Evolutionary conservation across 1,140 invertebrate genomes (phyloP).

Genomic region (Drosophila kurseongensis): DNA sequence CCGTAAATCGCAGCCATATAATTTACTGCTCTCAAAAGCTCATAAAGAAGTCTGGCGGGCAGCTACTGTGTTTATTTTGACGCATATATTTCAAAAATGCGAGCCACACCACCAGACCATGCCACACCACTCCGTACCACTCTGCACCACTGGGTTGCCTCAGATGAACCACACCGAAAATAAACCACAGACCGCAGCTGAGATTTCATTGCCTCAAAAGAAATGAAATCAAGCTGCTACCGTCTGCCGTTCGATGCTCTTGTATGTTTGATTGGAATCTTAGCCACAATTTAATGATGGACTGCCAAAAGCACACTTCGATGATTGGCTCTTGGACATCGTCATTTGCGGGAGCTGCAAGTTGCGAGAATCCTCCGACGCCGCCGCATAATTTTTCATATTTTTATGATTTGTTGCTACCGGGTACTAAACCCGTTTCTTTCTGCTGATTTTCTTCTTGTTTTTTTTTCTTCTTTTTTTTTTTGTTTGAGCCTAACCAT

Average conservation of each 20-base stretch:
- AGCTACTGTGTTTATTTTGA: constrained; percentile 70
- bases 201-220: constrained; percentile 48
- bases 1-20: constrained; percentile 43
- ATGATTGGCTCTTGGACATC: constrained; percentile 54
- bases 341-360: constrained; percentile 20
- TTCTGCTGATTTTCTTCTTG: constrained; percentile 26
- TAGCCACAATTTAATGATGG: constrained; percentile 82
- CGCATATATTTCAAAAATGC: constrained; percentile 57
- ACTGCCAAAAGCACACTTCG: constrained; percentile 83
- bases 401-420: constrained; percentile 83
- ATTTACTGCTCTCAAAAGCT: constrained; percentile 57
- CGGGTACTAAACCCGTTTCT: constrained; percentile 79
- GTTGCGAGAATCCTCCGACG: constrained; percentile 42
- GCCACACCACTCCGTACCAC: constrained; percentile 18
- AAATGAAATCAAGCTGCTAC: constrained; percentile 60
- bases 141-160: background rate
- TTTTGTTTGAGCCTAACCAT: constrained; percentile 66
- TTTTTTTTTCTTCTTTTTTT: constrained; percentile 13
- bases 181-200: constrained; percentile 35
- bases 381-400: constrained; percentile 81
- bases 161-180: constrained; percentile 4
- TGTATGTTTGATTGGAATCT: constrained; percentile 80
- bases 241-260: constrained; percentile 24
- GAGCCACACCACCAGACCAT: constrained; percentile 27
- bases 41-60: constrained; percentile 52